These are phyloP conservation scores for Trigoniulus corallinus DNA, from an alignment of 1,140 invertebrate species.

Conservation along the genomic window DNA sequence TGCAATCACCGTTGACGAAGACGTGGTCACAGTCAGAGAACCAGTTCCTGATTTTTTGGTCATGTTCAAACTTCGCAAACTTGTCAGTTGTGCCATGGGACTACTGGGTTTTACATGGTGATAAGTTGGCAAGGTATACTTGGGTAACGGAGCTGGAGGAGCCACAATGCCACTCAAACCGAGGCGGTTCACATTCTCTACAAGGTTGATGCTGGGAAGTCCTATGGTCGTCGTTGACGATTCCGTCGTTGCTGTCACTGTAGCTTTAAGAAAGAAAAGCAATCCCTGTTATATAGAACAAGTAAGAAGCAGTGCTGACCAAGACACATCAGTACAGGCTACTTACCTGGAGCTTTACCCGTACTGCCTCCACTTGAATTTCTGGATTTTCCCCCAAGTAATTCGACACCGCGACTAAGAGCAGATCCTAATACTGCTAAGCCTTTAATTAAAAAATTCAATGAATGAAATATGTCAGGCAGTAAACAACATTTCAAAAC, in stretches of 20 bases:
- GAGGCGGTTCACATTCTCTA: constrained; percentile 2
- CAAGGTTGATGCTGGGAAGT: neutral
- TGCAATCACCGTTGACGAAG: too few species aligned
- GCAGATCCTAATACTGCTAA: neutral
- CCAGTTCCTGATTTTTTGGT: too few species aligned
- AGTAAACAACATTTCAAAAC: neutral
- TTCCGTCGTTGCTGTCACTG: neutral
- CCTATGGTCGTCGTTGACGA: neutral
- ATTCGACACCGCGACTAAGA: neutral
- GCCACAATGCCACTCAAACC: constrained; percentile 4
- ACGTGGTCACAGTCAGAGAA: too few species aligned
- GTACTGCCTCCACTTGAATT: too few species aligned
- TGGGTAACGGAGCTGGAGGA: neutral
- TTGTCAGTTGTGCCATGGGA: constrained; percentile 4
- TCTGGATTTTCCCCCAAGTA: neutral
- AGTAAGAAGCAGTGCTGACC: too few species aligned
- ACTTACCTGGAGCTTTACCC: too few species aligned
- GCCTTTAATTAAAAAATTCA: neutral
- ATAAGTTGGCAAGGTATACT: neutral
- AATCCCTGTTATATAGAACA: neutral
- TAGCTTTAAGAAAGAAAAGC: neutral
- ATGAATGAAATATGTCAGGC: neutral
- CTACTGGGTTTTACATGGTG: neutral
- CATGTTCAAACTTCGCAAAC: too few species aligned
- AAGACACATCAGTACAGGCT: too few species aligned